Evolutionary conservation across 2,888 invertebrate genomes (phyloP), one percentile per base, ranked within the genome.

Genomic region (Conistra vaccinii): DNA sequence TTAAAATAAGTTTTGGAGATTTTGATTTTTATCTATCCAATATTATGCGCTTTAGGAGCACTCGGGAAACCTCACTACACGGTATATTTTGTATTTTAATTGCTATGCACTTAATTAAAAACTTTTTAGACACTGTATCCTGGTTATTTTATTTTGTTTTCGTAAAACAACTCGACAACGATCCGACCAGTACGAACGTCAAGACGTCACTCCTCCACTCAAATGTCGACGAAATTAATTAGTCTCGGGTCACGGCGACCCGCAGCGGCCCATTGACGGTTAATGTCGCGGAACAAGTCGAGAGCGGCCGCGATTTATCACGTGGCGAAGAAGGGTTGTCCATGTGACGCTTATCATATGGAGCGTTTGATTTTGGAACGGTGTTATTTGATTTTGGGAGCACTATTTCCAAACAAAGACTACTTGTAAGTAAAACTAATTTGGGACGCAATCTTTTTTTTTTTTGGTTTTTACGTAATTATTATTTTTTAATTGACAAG

Each of bases 191-290:
- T n/a, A n/a, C n/a, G n/a, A n/a, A n/a, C n/a, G n/a, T n/a, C n/a
- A n/a, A n/a, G n/a, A n/a, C n/a, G n/a, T n/a, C n/a, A n/a, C n/a
- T n/a, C n/a, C n/a, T n/a, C n/a, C n/a, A n/a, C n/a, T n/a, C n/a
- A n/a, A n/a, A 93, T 92, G 93, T 93, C 89, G 93, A 92, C 91
- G 89, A 94, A 95, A 95, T 96, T 96, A 96, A 96, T 96, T 96
- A 94, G 93, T 90, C 86, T 87, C 88, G 93, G 92, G 91, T 90
- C 91, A 90, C 86, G 89, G 86, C 89, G 91, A 91, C 92, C 93
- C 89, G 88, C 88, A 86, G 89, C 86, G 90, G 88, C 81, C 89
- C 89, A 91, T 92, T 89, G 91, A 90, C 89, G 91, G 91, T 91
- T 90, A 87, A 80, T 75, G 71, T 67, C 60, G 67, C 62, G 76